phyloP scores from a whole-genome alignment of 2,888 invertebrate species.

The Synanthedon myopaeformis region DNA sequence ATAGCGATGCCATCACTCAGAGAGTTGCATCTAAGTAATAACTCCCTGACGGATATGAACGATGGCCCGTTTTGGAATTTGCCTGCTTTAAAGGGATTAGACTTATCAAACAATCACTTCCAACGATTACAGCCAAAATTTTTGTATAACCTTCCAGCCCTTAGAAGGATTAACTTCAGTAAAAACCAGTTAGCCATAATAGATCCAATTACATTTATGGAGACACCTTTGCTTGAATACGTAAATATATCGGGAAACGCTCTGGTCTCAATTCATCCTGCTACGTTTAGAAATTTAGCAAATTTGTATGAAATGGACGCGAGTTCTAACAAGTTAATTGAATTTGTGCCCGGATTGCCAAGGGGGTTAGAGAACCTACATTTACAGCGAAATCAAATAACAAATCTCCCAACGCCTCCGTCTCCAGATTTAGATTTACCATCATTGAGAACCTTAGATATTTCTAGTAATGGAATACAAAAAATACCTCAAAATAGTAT shows the following conservation, averaged over 20 bases:
- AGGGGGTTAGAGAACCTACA: constrained; percentile 81
- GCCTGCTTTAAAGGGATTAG: constrained; percentile 85
- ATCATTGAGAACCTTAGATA: constrained; percentile 78
- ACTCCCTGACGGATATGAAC: constrained; percentile 80
- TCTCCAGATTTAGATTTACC: constrained; percentile 80
- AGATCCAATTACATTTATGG: constrained; percentile 79
- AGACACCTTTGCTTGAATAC: constrained; percentile 79
- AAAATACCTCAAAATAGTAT: constrained; percentile 75
- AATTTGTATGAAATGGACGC: constrained; percentile 84
- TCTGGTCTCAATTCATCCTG: constrained; percentile 77
- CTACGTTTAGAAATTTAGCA: constrained; percentile 80
- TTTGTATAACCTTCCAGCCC: constrained; percentile 79
- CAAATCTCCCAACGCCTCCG: constrained; percentile 72
- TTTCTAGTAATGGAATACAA: constrained; percentile 81
- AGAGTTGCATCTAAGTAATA: constrained; percentile 85
- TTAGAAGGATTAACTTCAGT: constrained; percentile 82
- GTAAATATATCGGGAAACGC: constrained; percentile 84
- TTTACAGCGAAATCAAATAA: constrained; percentile 78
- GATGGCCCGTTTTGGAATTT: constrained; percentile 87
- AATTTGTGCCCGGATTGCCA: constrained; percentile 83
- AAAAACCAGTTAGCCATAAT: constrained; percentile 77
- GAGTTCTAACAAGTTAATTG: constrained; percentile 78
- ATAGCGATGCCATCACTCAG: constrained; percentile 86
- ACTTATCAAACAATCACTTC: constrained; percentile 82
- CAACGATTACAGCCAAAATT: constrained; percentile 77